phyloP scores from a whole-genome alignment of 2,113 vertebrate species.

The Pandion haliaetus region DNA sequence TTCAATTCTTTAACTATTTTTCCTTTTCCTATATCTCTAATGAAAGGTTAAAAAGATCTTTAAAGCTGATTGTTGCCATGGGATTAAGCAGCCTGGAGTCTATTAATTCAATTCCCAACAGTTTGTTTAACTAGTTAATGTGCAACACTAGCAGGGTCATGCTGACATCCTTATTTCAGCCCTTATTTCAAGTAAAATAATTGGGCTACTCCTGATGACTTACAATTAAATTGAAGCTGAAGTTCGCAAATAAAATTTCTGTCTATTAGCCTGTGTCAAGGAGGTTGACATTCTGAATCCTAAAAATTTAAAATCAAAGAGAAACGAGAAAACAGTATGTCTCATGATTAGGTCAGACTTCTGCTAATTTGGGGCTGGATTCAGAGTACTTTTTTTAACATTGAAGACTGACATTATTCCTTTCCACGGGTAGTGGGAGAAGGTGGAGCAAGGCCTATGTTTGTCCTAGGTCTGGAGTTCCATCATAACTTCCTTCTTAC shows the following conservation, averaged over 20 bases:
- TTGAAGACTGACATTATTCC: neutral
- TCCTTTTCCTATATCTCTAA: neutral
- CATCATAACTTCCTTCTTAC: neutral
- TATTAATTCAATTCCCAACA: neutral
- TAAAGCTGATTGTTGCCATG: constrained; percentile 45
- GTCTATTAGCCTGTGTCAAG: neutral
- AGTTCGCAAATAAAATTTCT: neutral
- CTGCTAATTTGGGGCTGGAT: neutral
- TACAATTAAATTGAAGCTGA: neutral
- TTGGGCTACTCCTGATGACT: neutral
- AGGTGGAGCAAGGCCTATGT: neutral
- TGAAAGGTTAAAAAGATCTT: constrained; percentile 35
- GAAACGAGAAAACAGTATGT: neutral
- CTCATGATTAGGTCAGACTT: neutral
- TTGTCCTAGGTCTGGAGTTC: neutral
- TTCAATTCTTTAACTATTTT: neutral
- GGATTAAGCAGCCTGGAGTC: constrained; percentile 22
- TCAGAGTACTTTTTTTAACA: neutral
- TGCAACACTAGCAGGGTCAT: neutral
- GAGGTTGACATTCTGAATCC: neutral
- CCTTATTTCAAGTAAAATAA: neutral
- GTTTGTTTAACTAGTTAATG: neutral
- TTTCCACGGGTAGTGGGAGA: neutral
- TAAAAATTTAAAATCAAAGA: neutral
- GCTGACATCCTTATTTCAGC: neutral